Evolutionary conservation across 2,888 invertebrate genomes (phyloP), one percentile per base, ranked within the genome.

Genomic region (Zygogramma bicolorata): DNA sequence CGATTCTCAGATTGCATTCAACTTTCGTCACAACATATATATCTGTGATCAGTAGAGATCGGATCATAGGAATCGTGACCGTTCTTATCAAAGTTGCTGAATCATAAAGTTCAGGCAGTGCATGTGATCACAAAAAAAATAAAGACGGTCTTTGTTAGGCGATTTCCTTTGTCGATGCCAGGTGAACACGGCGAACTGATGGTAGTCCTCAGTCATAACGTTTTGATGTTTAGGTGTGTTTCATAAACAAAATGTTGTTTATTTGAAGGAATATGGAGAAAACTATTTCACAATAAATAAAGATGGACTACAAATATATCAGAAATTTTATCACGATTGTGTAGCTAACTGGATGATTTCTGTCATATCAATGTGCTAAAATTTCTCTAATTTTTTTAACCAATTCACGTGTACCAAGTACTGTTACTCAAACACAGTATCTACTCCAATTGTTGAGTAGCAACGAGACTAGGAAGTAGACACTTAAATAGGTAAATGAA

Each of bases 61-160:
- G 68, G 77, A 77, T 78, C 77, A 75, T 72, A 59, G 60, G 75
- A 72, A 76, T 83, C 83, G 82, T 83, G 82, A 83, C 82, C 75
- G 70, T 66, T 71, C 42, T 74, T 80, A 81, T 81, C 80, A 79
- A 77, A 80, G 79, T 80, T 81, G 84, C 83, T 83, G 83, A 83
- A 83, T 84, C 84, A 84, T 79, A 80, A 77, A 70, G 78, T 76
- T 75, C 77, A 79, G 80, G 80, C 83, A 84, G 83, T 82, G 84
- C 79, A 81, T 70, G 77, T 77, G 77, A 79, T 79, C 76, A 77
- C 71, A 75, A 73, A 76, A 71, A n/a, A 71, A 67, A 29, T 57
- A 22, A 65, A 18, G 46, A 60, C 58, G 34, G 1, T 61, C 75
- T 74, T 74, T 74, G 74, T 75, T 74, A 59, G 53, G 65, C 0